phyloP scores from a whole-genome alignment of 1,140 invertebrate genomes.

The Holcopasites calliopsidis region DNA sequence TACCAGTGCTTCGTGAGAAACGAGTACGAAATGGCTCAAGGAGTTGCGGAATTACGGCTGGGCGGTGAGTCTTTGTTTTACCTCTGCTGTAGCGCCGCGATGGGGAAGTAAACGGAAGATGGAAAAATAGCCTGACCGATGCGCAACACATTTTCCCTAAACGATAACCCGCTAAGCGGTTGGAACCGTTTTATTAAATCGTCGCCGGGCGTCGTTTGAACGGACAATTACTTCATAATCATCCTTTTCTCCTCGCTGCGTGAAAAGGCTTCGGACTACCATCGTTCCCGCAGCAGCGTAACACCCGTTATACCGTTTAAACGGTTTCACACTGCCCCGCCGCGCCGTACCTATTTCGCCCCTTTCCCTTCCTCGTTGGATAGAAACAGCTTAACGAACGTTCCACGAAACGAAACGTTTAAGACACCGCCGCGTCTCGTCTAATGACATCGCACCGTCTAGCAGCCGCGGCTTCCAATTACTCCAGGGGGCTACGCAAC shows the following conservation, averaged over 20 bases:
- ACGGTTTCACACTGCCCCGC: constrained; percentile 18
- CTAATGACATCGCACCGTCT: constrained; percentile 5
- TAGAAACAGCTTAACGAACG: constrained; percentile 30
- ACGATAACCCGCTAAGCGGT: not conserved
- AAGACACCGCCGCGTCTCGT: constrained; percentile 13
- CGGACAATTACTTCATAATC: constrained; percentile 15
- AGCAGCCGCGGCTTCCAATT: constrained; percentile 18
- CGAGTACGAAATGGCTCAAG: constrained; percentile 86
- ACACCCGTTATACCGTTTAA: constrained; percentile 39
- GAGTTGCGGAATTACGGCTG: constrained; percentile 85
- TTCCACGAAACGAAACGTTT: constrained; percentile 28
- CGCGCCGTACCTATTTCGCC: not conserved
- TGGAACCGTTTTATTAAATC: constrained; percentile 15
- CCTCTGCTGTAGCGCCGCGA: no score
- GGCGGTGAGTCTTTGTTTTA: constrained; percentile 82
- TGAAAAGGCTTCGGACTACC: not conserved
- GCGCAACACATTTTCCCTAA: not conserved
- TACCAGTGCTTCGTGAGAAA: constrained; percentile 90
- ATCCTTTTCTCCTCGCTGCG: not conserved
- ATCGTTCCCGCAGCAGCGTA: not conserved
- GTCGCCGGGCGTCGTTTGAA: constrained; percentile 1
- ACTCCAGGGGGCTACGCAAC: not conserved
- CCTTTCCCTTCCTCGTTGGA: not conserved
- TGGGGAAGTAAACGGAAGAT: not conserved
- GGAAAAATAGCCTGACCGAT: not conserved